Conservation (phyloP, 2,113 vertebrate genomes). For the Dissostichus mawsoni region DNA sequence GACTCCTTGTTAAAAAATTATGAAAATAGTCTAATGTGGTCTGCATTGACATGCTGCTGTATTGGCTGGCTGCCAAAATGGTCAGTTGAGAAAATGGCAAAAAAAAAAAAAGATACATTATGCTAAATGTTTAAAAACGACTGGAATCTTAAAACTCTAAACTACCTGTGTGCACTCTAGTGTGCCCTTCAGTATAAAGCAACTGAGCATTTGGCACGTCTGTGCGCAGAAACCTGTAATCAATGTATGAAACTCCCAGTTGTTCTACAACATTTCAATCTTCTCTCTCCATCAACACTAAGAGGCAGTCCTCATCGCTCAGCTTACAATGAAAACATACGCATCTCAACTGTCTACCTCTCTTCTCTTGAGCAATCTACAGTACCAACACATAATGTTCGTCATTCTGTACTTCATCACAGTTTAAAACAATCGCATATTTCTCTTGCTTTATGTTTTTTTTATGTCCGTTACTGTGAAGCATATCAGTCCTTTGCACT, state of each 20-base stretch:
- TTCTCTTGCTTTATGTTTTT: no score
- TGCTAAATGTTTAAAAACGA: not conserved
- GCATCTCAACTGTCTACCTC: not conserved
- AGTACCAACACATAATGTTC: no score
- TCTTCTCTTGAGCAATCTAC: not conserved
- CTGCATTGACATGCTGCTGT: not conserved
- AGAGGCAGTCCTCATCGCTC: slow-evolving; percentile 17
- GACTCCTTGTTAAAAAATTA: not conserved
- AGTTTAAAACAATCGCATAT: not conserved
- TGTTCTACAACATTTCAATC: slow-evolving; percentile 28
- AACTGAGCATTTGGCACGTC: not conserved
- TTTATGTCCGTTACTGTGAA: not conserved
- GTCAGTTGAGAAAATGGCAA: not conserved
- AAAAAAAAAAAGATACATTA: not conserved
- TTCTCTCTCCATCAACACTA: slow-evolving; percentile 20
- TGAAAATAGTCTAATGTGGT: not conserved
- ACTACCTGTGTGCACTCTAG: not conserved
- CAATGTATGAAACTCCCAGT: not conserved
- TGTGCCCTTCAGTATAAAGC: slow-evolving; percentile 16
- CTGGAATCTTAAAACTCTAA: slow-evolving; percentile 1
- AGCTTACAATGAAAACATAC: not conserved
- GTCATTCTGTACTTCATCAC: no score
- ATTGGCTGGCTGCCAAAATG: not conserved
- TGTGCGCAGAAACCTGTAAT: slow-evolving; percentile 22
- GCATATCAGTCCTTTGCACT: not conserved